Base-by-base conservation (phyloP, 2,888 invertebrate species). In the Hirtodrosophila cameraria region DNA sequence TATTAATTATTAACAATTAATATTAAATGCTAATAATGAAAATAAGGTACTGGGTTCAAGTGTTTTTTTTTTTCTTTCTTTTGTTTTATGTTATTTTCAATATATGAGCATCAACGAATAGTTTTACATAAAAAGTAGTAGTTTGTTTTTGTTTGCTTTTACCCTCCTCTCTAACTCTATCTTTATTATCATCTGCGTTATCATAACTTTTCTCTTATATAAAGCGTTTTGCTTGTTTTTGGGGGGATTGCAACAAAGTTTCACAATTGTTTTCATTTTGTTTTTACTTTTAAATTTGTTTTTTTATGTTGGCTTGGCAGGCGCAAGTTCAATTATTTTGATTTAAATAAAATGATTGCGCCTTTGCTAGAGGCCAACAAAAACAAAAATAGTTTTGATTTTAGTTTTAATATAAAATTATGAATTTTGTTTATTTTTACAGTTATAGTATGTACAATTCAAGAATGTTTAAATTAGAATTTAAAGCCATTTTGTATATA, bases 31-130 rank as follows among this genome's bases (percentile, higher is more conserved):
- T 84, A 81, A 80, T 75, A 81, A 84, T 77, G 87, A 88, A 89
- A 89, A 89, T 88, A 88, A 88, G 88, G 88, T 88, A 88, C 88
- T 88, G 88, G 88, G 89, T 89, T 88, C 76, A 88, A 88, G 88
- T 88, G 88, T 87, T 81, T 81, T 64, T 76, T 72, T 72, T 48
- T 63, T 28, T 50, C 33, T 31, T 31, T 35, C 15, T 11, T 12
- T 75, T 52, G 69, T 67, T 74, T 55, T 31, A 50, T 50, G 28
- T 53, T 67, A 54, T 59, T 68, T 68, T 52, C 43, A 63, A 71
- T 55, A 53, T 65, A 75, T 75, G 86, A 86, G 82, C 83, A 80
- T 80, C 70, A 82, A 82, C 79, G 83, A 73, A 79, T 76, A 73
- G 83, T 80, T 75, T 75, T 59, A 63, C 75, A 78, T 64, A 75